Base-by-base conservation (phyloP, 2,113 vertebrate species). In the Egretta garzetta region DNA sequence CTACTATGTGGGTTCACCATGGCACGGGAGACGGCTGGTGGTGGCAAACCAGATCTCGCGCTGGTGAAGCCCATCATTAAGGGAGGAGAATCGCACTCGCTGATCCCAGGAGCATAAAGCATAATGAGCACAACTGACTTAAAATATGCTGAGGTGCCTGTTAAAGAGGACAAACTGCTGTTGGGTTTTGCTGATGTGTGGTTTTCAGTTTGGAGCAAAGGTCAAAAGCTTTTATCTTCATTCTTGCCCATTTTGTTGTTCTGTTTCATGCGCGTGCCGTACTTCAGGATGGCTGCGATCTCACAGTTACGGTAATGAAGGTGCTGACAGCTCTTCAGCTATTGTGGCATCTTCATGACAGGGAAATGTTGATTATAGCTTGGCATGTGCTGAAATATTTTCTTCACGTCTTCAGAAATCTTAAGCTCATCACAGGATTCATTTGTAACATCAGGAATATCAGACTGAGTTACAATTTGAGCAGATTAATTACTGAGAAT, bases 401-500 rank as follows among this genome's bases (percentile, higher is more conserved):
- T 83, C 41, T 73, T 72, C 37, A 3, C 2, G 1, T 59, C 50
- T 86, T 68, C 41, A 50, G 56, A 28, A 23, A 12, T 64, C 68
- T 73, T 50, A 58, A 87, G 49, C 84, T 86, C 14, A 0, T 84
- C 63, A 1, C 24, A 30, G 56, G 56, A 27, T 49, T 62, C 3
- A 0, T 52, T 14, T 6, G 41, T 56, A 84, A 39, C 32, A 13
- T 60, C 73, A 70, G 74, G 45, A 88, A 58, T 80, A 88, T 47
- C 87, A 86, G 84, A 19, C 70, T 39, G 89, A 91, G 94, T 88
- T 95, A 90, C 81, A 88, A 76, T 88, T 92, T 73, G 86, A 79
- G 73, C 62, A 93, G 86, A 76, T 96, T 97, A 97, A 96, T 97
- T 95, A 95, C 86, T 89, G 95, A 73, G 88, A 92, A 86, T 91